Evolutionary conservation across 92 coral and sea anemone species (phyloP).

Genomic region (Palythoa caribaeorum): DNA sequence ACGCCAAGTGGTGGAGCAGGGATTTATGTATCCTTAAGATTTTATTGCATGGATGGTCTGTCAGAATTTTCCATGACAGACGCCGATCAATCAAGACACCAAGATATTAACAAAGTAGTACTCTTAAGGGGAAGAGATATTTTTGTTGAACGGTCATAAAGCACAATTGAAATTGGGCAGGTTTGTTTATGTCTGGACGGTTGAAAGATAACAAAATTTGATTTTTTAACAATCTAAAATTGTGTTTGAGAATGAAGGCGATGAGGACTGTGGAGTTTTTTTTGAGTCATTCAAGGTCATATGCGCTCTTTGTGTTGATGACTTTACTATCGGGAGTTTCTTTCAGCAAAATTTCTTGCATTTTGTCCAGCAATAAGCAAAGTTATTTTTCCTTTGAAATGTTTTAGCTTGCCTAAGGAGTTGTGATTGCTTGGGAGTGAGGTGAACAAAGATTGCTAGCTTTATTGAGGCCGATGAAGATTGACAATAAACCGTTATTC

Average conservation of each 20-base stretch:
- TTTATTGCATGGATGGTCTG: neutral
- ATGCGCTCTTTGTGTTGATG: too few relatives aligned
- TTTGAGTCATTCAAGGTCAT: too few relatives aligned
- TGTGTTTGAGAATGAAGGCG: too few relatives aligned
- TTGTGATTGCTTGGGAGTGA: constrained; percentile 23
- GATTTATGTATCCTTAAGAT: neutral
- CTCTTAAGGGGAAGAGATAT: too few relatives aligned
- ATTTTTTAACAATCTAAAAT: too few relatives aligned
- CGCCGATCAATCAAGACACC: neutral
- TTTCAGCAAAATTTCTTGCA: constrained; percentile 10
- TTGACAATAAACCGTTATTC: neutral
- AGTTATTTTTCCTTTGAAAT: constrained; percentile 3
- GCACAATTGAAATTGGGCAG: neutral
- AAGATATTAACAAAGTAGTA: too few relatives aligned
- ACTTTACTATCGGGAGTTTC: constrained; percentile 21
- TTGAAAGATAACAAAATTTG: neutral
- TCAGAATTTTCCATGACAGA: neutral
- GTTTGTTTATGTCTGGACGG: neutral
- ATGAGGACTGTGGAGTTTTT: too few relatives aligned
- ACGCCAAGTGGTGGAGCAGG: neutral
- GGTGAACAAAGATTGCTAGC: constrained; percentile 23
- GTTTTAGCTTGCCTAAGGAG: constrained; percentile 18
- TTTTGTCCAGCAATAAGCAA: constrained; percentile 19
- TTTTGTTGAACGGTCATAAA: too few relatives aligned
- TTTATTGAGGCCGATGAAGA: neutral